These are phyloP conservation scores for Nymphalis io DNA, from an alignment of 1,140 invertebrate species.

Conservation along the genomic window DNA sequence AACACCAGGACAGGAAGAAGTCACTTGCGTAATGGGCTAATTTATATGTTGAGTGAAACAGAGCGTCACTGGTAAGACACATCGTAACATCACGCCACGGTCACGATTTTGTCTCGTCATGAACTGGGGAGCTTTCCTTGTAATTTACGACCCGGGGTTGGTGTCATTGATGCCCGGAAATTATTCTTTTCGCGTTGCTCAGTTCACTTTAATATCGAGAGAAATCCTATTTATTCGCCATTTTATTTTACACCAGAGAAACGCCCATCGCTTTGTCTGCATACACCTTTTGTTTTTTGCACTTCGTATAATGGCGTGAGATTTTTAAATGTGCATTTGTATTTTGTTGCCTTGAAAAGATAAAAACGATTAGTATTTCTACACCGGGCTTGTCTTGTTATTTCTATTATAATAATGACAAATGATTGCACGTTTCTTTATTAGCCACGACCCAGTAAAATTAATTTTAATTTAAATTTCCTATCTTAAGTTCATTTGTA, in stretches of 20 bases:
- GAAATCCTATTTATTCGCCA: conserved; percentile 33
- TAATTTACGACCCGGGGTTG: conserved; percentile 40
- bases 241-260: conserved; percentile 24
- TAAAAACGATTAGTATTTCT: neutral
- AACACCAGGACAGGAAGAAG: neutral
- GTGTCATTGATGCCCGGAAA: conserved; percentile 46
- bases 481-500: too few species aligned
- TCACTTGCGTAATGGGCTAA: conserved; percentile 14
- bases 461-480: too few species aligned
- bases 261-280: conserved; percentile 16
- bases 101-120: conserved; percentile 37
- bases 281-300: conserved; percentile 16
- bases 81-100: conserved; percentile 14
- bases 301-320: conserved; percentile 6
- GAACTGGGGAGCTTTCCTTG: conserved; percentile 29
- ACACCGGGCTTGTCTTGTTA: neutral
- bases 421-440: too few species aligned
- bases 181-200: conserved; percentile 48
- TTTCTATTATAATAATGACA: neutral
- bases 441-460: too few species aligned
- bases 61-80: conserved; percentile 11
- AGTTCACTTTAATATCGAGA: conserved; percentile 42
- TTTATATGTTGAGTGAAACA: conserved; percentile 29
- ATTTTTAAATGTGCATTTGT: conserved; percentile 21
- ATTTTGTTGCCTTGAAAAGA: conserved; percentile 17